Conservation (phyloP, 2,797 vertebrate species). For the Thamnophis elegans region DNA sequence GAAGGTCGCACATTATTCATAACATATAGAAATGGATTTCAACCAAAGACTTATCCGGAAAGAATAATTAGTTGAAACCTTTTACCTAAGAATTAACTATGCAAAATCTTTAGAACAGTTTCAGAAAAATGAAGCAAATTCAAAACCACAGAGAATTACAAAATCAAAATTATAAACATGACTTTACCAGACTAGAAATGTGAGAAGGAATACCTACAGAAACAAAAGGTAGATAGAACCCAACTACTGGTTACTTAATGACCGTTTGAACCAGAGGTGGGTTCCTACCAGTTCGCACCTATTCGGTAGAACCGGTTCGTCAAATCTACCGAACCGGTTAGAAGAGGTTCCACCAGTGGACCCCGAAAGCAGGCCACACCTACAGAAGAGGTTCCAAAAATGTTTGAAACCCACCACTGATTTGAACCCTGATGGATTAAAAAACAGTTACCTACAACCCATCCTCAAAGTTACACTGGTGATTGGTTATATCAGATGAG, state of each 20-base stretch:
- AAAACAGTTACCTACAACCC: background rate
- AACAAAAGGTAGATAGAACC: background rate
- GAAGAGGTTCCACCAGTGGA: too few species aligned
- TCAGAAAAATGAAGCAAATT: background rate
- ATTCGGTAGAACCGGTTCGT: too few species aligned
- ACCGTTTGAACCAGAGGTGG: too few species aligned
- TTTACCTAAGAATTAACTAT: background rate
- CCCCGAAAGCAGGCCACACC: too few species aligned
- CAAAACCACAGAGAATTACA: background rate
- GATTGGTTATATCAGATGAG: background rate
- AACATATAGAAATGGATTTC: background rate
- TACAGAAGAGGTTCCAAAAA: too few species aligned
- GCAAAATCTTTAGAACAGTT: background rate
- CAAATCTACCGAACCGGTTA: too few species aligned
- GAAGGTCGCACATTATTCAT: background rate
- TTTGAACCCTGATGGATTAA: background rate
- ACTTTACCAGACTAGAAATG: background rate
- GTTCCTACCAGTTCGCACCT: too few species aligned
- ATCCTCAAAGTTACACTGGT: background rate
- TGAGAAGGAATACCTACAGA: background rate
- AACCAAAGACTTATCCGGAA: background rate
- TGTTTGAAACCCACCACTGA: too few species aligned
- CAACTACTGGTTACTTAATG: background rate
- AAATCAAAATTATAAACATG: background rate
- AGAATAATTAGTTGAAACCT: background rate